Conservation (phyloP, 2,797 vertebrate genomes). For the Ceyx erithaca region DNA sequence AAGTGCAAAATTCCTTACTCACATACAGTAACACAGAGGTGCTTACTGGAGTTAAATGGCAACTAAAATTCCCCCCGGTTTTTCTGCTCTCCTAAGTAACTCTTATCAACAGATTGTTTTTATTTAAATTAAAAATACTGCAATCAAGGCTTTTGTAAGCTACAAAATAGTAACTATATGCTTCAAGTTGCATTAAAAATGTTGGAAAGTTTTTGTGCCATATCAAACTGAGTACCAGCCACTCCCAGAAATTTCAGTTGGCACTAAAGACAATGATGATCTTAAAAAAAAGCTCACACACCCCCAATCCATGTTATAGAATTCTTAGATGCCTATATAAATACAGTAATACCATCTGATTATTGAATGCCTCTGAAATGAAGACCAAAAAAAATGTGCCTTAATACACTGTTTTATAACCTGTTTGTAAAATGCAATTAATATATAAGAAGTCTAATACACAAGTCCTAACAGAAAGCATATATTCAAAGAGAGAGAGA, state of each 20-base stretch:
- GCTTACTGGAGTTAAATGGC: background rate
- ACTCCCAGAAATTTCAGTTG: background rate
- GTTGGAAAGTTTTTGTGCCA: background rate
- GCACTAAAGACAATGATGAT: background rate
- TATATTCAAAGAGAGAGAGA: background rate
- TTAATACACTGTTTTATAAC: background rate
- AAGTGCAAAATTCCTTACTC: background rate
- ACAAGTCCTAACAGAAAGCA: background rate
- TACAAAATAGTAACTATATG: background rate
- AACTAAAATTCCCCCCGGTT: background rate
- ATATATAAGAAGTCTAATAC: background rate
- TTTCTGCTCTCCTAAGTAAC: background rate
- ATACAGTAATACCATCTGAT: background rate
- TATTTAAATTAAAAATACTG: background rate
- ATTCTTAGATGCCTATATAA: background rate
- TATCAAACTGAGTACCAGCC: background rate
- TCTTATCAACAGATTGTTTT: background rate
- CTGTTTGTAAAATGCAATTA: background rate
- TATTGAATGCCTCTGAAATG: background rate
- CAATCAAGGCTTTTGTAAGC: background rate
- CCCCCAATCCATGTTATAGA: background rate
- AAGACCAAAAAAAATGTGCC: background rate
- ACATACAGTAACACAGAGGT: background rate
- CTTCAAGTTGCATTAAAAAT: background rate
- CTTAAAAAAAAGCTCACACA: background rate